A percentile compares a stretch with the other conserved stretches of the same genome.
Evolutionary conservation across 2,797 vertebrate species (phyloP).

Genomic region (Sebastes matsubarae): DNA sequence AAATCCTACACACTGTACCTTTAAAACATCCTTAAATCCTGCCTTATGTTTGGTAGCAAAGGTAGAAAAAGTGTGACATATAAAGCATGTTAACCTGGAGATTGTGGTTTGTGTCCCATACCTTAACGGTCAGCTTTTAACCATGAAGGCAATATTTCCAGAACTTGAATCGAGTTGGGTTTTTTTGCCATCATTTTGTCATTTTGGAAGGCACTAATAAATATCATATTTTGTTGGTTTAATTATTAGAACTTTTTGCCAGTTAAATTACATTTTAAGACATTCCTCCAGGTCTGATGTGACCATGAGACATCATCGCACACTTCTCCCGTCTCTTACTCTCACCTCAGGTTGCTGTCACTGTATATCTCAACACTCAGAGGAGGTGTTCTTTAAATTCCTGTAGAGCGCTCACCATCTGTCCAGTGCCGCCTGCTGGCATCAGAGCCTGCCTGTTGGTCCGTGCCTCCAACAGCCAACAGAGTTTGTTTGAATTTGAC

Average conservation of each 20-base stretch:
- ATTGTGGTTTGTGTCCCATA: not conserved
- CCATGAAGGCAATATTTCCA: not conserved
- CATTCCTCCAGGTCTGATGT: not conserved
- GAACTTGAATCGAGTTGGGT: too few species aligned
- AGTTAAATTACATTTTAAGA: not conserved
- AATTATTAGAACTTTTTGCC: not conserved
- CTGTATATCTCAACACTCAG: constrained; percentile 24
- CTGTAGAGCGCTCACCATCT: constrained; percentile 45
- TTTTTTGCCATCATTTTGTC: not conserved
- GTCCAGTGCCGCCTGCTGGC: constrained; percentile 32
- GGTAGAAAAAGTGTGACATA: not conserved
- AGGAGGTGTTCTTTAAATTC: constrained; percentile 43
- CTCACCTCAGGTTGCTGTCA: constrained; percentile 27
- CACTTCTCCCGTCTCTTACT: not conserved
- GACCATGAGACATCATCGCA: not conserved
- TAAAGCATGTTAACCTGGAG: not conserved
- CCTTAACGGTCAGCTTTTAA: not conserved
- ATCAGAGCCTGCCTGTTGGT: constrained; percentile 13
- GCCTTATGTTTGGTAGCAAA: not conserved
- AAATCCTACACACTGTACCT: too few species aligned
- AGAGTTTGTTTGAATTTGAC: constrained; percentile 9
- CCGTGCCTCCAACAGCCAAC: constrained; percentile 7
- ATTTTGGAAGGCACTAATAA: not conserved
- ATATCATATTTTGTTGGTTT: not conserved
- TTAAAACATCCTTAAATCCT: not conserved